Base-by-base conservation (phyloP, 2,797 vertebrate genomes). In the Dendrocincla fuliginosa region DNA sequence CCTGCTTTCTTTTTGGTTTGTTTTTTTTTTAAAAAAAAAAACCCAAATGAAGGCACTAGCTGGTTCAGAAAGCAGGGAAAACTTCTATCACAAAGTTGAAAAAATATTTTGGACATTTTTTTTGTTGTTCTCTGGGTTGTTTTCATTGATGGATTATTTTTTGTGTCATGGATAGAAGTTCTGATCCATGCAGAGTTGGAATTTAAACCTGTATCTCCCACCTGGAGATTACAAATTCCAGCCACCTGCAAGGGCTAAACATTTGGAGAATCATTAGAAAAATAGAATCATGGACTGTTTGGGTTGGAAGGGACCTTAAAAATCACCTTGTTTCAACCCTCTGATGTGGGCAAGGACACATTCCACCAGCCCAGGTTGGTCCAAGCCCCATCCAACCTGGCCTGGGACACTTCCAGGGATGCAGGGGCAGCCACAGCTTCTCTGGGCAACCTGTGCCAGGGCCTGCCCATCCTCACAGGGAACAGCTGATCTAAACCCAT, bases 381-480 rank as follows among this genome's bases (percentile, higher is more conserved):
- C 24, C 79, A 50, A 68, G 25, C 20, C 5, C 3, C 0, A 0
- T 69, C 42, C 79, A 77, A 0, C 5, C 24, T 33, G 28, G 24
- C n/a, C 71, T 52, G 0, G 57, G 0, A 0, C 16, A 44, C 5
- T 39, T 0, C n/a, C 20, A 77, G 56, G 32, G 49, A 69, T 37
- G 10, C 44, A 44, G 32, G 28, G 11, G 20, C 42, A 70, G 50
- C 37, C 64, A 46, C 57, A 57, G 50, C 57, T 64, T 0, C 57
- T 33, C 2, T 61, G 49, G 27, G 12, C 2, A 61, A 0, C 46
- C 32, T 57, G 56, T 44, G 71, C 79, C 71, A 89, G 56, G 32
- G 24, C 8, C 24, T 44, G 0, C 0, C 1, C 50, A 46, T 6
- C 44, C 44, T 64, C 63, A 4, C 32, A 56, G 2, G 0, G 8